These are phyloP conservation scores for Lordiphosa collinella DNA, from an alignment of 1,140 invertebrate species.

Conservation along the genomic window DNA sequence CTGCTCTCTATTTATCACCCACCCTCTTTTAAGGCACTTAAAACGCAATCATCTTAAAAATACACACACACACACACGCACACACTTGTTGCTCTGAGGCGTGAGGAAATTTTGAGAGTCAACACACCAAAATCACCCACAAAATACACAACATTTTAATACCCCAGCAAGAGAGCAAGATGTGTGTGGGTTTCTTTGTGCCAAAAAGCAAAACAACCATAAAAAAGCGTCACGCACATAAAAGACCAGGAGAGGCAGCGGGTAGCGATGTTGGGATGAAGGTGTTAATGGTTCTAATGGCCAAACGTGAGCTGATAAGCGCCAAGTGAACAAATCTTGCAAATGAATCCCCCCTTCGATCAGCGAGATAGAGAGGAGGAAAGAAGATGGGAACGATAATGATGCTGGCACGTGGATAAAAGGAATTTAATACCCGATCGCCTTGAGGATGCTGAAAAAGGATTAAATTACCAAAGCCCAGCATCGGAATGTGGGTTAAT, in stretches of 20 bases:
- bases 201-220: conserved; percentile 15
- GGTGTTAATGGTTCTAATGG: conserved; percentile 67
- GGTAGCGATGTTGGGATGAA: conserved; percentile 22
- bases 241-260: conserved; percentile 13
- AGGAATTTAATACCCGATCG: conserved; percentile 59
- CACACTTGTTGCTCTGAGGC: conserved; percentile 6
- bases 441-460: conserved; percentile 44
- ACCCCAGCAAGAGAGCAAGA: conserved; percentile 2
- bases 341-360: conserved; percentile 38
- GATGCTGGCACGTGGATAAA: conserved; percentile 49
- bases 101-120: conserved; percentile 12
- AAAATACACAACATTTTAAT: conserved; percentile 26
- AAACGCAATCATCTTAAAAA: conserved; percentile 10
- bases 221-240: conserved; percentile 15
- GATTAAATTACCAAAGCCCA: conserved; percentile 57
- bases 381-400: conserved; percentile 13
- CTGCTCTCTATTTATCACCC: not conserved
- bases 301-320: conserved; percentile 44
- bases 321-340: conserved; percentile 45
- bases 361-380: conserved; percentile 30
- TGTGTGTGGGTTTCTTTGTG: not conserved
- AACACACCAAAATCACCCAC: conserved; percentile 5
- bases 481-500: conserved; percentile 48
- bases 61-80: conserved; percentile 1
- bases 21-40: conserved; percentile 2